Evolutionary conservation across 1,140 invertebrate species (phyloP).

Genomic region (Nasonia longicornis): DNA sequence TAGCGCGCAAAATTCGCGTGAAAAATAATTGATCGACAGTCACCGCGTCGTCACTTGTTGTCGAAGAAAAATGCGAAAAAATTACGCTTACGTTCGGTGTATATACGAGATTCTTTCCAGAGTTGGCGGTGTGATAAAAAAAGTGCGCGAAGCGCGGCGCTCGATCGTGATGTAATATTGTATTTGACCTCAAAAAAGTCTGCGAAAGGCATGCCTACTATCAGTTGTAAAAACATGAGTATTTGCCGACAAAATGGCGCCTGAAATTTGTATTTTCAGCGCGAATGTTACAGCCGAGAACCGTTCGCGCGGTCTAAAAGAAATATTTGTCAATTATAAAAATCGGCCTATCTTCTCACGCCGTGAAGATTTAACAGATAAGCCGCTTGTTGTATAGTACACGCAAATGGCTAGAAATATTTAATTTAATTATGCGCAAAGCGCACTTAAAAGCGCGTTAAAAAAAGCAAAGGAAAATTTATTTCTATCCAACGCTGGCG

Average conservation of each 20-base stretch:
- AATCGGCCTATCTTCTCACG: neutral
- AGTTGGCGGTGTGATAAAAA: neutral
- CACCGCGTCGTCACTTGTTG: too few relatives aligned
- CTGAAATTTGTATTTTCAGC: conserved; percentile 1
- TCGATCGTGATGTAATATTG: neutral
- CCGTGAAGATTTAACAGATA: neutral
- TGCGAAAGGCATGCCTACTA: neutral
- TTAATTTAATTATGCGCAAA: neutral
- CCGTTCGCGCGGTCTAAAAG: neutral
- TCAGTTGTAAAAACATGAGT: neutral
- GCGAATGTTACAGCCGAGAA: neutral
- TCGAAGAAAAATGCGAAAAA: neutral
- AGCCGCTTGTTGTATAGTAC: neutral
- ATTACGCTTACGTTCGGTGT: neutral
- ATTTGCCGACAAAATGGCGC: conserved; percentile 41
- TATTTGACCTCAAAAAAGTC: neutral
- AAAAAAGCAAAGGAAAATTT: neutral
- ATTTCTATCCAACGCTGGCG: too few relatives aligned
- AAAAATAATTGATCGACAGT: neutral
- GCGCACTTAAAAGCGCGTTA: neutral
- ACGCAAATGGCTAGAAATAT: neutral
- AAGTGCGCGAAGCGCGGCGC: neutral
- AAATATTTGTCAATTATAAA: neutral
- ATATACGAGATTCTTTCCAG: neutral
- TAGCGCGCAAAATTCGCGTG: neutral